Evolutionary conservation across 2,113 vertebrate species (phyloP), one percentile per base, ranked within the genome.

Genomic region (Paramormyrops kingsleyae): DNA sequence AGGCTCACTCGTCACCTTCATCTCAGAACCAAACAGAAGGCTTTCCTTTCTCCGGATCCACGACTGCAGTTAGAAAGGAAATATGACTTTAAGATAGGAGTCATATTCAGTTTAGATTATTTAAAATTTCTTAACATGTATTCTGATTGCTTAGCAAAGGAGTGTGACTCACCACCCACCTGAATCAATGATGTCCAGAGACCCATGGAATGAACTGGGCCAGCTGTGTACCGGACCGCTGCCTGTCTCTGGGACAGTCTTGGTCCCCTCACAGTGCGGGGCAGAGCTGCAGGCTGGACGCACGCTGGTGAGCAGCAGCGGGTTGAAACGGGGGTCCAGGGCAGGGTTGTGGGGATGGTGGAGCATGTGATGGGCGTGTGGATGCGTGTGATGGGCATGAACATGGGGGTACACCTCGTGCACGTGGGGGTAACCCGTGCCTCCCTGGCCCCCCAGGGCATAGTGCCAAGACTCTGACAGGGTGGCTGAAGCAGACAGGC

Each of bases 141-240:
- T 46, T 70, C 59, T 88, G 21, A 46, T 10, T 84, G 44, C 1
- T 44, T 84, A 77, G 13, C 13, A 17, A 80, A 80, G 31, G 35
- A 80, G 17, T 88, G 53, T 62, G 80, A 46, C 24, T 80, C 77
- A 83, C 19, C 9, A 85, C 96, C 94, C 94, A 98, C 98, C 97
- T 97, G 98, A 77, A 39, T 99, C 98, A 88, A 97, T 98, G n/a
- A 97, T 96, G 93, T 99, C 98, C 94, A 99, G 94, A 0, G 98
- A 96, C 70, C 97, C 97, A 3, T 98, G 97, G 90, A 98, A 97
- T 80, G 97, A 97, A 93, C 96, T 96, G 85, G 97, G 96, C 96
- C 97, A 96, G 90, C 95, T 96, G 93, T 97, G 96, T 92, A 97
- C 94, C 92, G 94, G 95, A 90, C 24, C 91, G 89, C 91, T 91